phyloP scores from a whole-genome alignment of 2,113 vertebrate genomes.

The Madoqua kirkii region DNA sequence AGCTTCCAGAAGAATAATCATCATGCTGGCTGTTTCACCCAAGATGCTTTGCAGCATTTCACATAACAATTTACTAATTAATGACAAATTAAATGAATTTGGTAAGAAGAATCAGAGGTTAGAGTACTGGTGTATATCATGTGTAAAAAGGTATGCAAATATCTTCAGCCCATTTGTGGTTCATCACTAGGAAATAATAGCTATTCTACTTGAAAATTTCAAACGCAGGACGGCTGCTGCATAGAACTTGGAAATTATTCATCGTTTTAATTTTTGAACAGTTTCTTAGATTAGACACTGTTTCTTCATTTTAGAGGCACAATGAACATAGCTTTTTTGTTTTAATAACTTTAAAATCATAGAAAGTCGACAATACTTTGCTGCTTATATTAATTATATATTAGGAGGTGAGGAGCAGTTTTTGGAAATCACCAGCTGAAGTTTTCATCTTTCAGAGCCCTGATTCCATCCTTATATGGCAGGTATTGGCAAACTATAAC shows the following conservation, averaged over 20 bases:
- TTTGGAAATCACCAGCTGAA: background rate
- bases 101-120: constrained; percentile 71
- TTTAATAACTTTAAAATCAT: constrained; percentile 52
- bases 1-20: constrained; percentile 78
- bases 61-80: constrained; percentile 79
- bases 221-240: background rate
- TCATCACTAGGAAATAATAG: constrained; percentile 70
- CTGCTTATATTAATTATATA: constrained; percentile 16
- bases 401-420: background rate
- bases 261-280: constrained; percentile 50
- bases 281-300: constrained; percentile 52
- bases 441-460: background rate
- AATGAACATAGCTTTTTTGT: constrained; percentile 56
- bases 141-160: constrained; percentile 70
- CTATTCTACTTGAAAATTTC: constrained; percentile 51
- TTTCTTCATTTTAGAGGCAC: constrained; percentile 40
- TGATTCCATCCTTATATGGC: background rate
- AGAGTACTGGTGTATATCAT: constrained; percentile 55
- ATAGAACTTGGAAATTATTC: constrained; percentile 65
- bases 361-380: constrained; percentile 50
- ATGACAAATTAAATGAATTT: constrained; percentile 80
- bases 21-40: constrained; percentile 63
- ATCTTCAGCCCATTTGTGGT: constrained; percentile 61
- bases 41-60: constrained; percentile 70
- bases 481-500: background rate